A percentile compares a stretch with the other conserved stretches of the same genome.
These are phyloP conservation scores for Eucriotettix oculatus DNA, from an alignment of 2,888 invertebrate species.

Conservation along the genomic window DNA sequence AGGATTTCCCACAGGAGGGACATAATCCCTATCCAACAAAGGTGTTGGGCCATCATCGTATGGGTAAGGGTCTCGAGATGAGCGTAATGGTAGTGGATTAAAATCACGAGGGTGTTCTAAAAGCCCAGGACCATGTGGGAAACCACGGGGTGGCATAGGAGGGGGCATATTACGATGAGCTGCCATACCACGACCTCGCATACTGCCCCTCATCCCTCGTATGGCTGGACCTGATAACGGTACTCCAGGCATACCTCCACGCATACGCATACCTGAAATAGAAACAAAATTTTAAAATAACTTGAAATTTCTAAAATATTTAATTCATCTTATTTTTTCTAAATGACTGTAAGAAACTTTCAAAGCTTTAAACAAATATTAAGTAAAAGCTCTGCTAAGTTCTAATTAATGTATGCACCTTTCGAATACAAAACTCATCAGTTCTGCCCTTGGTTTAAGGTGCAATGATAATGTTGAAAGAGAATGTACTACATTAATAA, in stretches of 20 bases:
- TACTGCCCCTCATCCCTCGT: constrained; percentile 1
- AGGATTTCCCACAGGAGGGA: constrained; percentile 5
- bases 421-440: neutral
- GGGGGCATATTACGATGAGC: constrained; percentile 2
- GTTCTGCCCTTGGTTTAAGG: neutral
- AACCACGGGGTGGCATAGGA: constrained; percentile 2
- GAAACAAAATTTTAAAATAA: neutral
- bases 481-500: neutral
- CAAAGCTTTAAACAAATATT: neutral
- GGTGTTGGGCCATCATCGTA: constrained; percentile 7
- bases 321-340: neutral
- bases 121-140: neutral
- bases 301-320: neutral
- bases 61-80: constrained; percentile 3
- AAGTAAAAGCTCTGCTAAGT: neutral
- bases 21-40: constrained; percentile 3
- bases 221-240: neutral
- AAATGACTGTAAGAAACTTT: neutral
- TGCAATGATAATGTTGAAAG: neutral
- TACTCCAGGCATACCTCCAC: neutral
- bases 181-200: constrained; percentile 1
- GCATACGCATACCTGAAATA: neutral
- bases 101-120: neutral
- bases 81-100: constrained; percentile 1
- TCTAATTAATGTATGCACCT: neutral